Conservation (phyloP, 2,888 invertebrate genomes). For the Cheilosia variabilis region DNA sequence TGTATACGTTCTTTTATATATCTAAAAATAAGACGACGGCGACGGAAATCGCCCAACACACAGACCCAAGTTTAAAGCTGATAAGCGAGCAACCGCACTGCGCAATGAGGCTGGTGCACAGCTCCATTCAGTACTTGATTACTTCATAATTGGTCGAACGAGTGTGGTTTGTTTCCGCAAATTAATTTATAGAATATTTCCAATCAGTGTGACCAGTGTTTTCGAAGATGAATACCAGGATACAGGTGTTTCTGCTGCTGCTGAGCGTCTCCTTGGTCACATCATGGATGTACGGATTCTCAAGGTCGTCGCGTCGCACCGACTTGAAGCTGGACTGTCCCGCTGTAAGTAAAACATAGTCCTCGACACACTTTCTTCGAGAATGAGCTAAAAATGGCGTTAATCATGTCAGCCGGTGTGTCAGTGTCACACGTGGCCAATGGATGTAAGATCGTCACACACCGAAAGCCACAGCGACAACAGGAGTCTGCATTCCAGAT, state of each 20-base stretch:
- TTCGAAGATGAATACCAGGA: slow-evolving; percentile 39
- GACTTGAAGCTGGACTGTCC: slow-evolving; percentile 76
- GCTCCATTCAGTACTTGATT: slow-evolving; percentile 58
- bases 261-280: slow-evolving; percentile 36
- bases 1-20: slow-evolving; percentile 50
- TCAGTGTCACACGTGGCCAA: slow-evolving; percentile 52
- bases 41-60: slow-evolving; percentile 75
- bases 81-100: slow-evolving; percentile 55
- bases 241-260: slow-evolving; percentile 49
- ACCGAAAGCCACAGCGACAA: slow-evolving; percentile 42
- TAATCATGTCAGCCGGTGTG: slow-evolving; percentile 39
- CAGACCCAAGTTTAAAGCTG: slow-evolving; percentile 58
- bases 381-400: slow-evolving; percentile 47
- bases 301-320: slow-evolving; percentile 72
- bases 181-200: slow-evolving; percentile 1
- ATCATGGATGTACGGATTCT: slow-evolving; percentile 71
- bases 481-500: slow-evolving; percentile 33
- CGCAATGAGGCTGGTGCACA: slow-evolving; percentile 53
- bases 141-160: slow-evolving; percentile 46
- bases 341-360: slow-evolving; percentile 65
- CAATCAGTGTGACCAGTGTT: slow-evolving; percentile 11
- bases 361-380: slow-evolving; percentile 33
- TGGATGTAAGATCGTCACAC: slow-evolving; percentile 33
- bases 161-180: slow-evolving; percentile 6
- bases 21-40: slow-evolving; percentile 73